phyloP scores from a whole-genome alignment of 1,140 invertebrate genomes.

The Diabrotica undecimpunctata region DNA sequence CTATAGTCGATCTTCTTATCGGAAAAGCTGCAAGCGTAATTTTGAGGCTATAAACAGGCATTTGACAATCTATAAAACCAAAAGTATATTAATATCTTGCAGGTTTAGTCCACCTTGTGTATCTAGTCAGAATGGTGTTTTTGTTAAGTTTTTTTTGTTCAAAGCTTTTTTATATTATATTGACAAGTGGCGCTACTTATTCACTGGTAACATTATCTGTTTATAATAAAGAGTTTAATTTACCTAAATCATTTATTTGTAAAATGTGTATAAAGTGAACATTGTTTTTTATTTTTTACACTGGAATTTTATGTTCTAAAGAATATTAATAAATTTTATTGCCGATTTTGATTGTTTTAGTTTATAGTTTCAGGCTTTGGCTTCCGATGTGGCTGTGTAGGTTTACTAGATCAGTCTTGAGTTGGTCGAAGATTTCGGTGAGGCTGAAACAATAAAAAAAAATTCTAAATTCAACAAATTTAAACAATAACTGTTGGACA shows the following conservation, averaged over 20 bases:
- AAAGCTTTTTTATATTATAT: too few relatives aligned
- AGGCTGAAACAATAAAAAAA: conserved; percentile 26
- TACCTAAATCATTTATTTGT: conserved; percentile 6
- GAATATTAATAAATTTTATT: conserved; percentile 8
- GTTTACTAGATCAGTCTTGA: conserved; percentile 34
- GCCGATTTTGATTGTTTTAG: background rate
- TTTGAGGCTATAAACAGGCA: too few relatives aligned
- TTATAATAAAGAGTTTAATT: background rate
- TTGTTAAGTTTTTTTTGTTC: too few relatives aligned
- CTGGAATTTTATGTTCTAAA: background rate
- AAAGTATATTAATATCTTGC: too few relatives aligned
- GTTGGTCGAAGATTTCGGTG: conserved; percentile 33
- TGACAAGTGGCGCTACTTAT: too few relatives aligned
- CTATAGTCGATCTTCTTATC: too few relatives aligned
- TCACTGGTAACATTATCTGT: background rate
- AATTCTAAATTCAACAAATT: too few relatives aligned
- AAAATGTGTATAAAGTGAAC: background rate
- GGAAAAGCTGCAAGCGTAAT: too few relatives aligned
- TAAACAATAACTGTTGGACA: too few relatives aligned
- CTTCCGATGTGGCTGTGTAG: conserved; percentile 36
- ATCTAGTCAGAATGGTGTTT: too few relatives aligned
- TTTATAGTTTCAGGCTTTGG: conserved; percentile 31
- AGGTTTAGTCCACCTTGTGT: too few relatives aligned
- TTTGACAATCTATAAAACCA: too few relatives aligned
- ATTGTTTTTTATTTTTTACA: background rate